phyloP scores from a whole-genome alignment of 2,888 invertebrate species.

The Heliconius cydno region DNA sequence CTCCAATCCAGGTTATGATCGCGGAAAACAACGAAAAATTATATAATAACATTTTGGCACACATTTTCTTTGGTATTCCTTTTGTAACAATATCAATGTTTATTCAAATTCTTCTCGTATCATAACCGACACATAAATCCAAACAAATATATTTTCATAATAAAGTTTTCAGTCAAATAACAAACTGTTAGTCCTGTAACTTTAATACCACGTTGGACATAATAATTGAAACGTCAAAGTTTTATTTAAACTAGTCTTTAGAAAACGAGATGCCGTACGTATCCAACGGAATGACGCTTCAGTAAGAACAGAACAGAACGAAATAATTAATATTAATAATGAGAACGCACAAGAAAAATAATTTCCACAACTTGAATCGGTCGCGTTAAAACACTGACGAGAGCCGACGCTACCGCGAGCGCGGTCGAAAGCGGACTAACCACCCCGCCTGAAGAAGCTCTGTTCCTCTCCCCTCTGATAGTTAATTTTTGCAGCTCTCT shows the following conservation, averaged over 20 bases:
- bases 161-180: slow-evolving; percentile 65
- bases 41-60: slow-evolving; percentile 83
- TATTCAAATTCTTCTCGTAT: slow-evolving; percentile 68
- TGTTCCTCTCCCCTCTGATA: slow-evolving; percentile 80
- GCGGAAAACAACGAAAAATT: slow-evolving; percentile 77
- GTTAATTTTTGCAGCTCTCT: slow-evolving; percentile 77
- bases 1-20: slow-evolving; percentile 78
- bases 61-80: slow-evolving; percentile 82
- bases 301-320: slow-evolving; percentile 59
- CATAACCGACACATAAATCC: slow-evolving; percentile 75
- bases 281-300: slow-evolving; percentile 10
- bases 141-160: slow-evolving; percentile 62
- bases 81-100: slow-evolving; percentile 60
- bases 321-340: slow-evolving; percentile 62
- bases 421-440: slow-evolving; percentile 82
- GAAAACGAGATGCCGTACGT: slow-evolving; percentile 7
- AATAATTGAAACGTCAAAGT: slow-evolving; percentile 36
- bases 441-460: slow-evolving; percentile 83
- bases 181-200: slow-evolving; percentile 47
- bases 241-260: slow-evolving; percentile 15
- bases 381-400: slow-evolving; percentile 57
- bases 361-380: slow-evolving; percentile 77
- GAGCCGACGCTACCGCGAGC: slow-evolving; percentile 69
- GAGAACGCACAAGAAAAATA: slow-evolving; percentile 68
- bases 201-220: slow-evolving; percentile 43